Conservation (phyloP, 2,113 vertebrate genomes). For the Nycticryphes semicollaris region DNA sequence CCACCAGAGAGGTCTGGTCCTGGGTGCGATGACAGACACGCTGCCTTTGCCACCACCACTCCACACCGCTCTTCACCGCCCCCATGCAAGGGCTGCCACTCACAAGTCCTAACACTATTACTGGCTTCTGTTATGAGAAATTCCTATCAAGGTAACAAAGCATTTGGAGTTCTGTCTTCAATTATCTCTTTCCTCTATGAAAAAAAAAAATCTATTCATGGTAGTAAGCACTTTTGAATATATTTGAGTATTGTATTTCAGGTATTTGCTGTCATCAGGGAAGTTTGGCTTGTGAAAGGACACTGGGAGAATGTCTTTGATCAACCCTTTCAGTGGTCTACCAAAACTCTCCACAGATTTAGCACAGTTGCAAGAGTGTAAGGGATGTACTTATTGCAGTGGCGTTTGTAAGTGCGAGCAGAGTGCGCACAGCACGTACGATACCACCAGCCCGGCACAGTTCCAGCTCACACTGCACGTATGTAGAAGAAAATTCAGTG, state of each 20-base stretch:
- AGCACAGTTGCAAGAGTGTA: background rate
- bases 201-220: background rate
- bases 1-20: background rate
- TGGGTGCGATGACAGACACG: background rate
- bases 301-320: background rate
- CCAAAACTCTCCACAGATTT: background rate
- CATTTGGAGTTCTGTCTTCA: background rate
- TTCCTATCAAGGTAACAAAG: background rate
- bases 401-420: background rate
- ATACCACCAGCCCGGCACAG: background rate
- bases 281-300: background rate
- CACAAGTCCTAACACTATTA: background rate
- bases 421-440: fast-evolving
- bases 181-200: background rate
- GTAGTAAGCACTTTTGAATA: background rate
- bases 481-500: background rate
- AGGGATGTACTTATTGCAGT: background rate
- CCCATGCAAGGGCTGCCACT: fast-evolving
- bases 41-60: background rate
- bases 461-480: background rate
- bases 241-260: background rate
- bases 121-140: background rate
- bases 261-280: background rate
- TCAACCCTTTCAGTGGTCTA: background rate
- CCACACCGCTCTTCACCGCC: background rate